Base-by-base conservation (phyloP, 2,888 invertebrate genomes). In the Rhagophthalmus giganteus region DNA sequence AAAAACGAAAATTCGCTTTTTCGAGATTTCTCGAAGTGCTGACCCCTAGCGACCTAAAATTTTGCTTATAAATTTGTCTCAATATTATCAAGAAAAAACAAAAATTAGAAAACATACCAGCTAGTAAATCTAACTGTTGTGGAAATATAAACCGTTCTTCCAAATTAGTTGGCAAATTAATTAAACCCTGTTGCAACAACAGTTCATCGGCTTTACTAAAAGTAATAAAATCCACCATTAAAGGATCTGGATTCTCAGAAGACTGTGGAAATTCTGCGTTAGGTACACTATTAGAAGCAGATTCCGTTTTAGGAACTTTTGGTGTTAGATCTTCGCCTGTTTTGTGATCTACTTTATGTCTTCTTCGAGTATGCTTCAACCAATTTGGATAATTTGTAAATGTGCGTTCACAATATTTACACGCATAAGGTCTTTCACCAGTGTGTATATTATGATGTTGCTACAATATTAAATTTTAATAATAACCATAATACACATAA, bases 401-500 rank as follows among this genome's bases (percentile, higher is more conserved):
- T 0, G 77, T 73, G 38, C 79, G 79, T 12, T 77, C 74, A 63
- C 83, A 84, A 40, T 74, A 74, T 13, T 75, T 74, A 66, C 84
- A 84, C 31, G 75, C 75, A 69, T 77, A 81, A 0, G 83, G 82
- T 30, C 77, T 74, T 33, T 73, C 72, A 1, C 81, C 81, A 0
- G 79, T 80, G 63, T 84, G 83, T 7, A 79, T 76, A 62, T 82
- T 81, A 46, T 79, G 68, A 62, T 84, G 83, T 66, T 82, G 79
- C 63, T 76, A 26, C n/a, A 35, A 35, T 2, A 9, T 35, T 35
- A 20, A 9, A n/a, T 33, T 2, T 5, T 4, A 14, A 2, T 5
- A 20, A 20, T 20, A 20, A 20, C 20, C 3, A 20, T 20, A 7
- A 3, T 20, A 20, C 7, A 20, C 3, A 20, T 25, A 28, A 48